These are phyloP conservation scores for Epistrophe grossulariae DNA, from an alignment of 2,888 invertebrate species.

Conservation along the genomic window DNA sequence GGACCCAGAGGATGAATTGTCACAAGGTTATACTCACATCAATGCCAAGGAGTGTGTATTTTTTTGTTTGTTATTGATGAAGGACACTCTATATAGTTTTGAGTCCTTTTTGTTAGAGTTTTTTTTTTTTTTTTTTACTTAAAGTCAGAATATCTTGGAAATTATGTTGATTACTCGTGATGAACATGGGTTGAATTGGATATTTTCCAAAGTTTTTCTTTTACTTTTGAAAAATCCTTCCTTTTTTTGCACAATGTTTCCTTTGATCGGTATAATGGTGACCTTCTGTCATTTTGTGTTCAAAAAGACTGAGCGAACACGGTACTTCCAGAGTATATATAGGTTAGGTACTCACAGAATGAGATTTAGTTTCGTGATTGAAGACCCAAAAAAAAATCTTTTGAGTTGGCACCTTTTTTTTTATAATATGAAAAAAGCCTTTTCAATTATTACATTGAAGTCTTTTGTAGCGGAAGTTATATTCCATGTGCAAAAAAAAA, in stretches of 20 bases:
- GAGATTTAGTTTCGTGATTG: conserved; percentile 22
- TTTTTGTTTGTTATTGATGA: neutral
- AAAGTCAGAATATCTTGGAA: conserved; percentile 23
- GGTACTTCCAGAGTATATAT: neutral
- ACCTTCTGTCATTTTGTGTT: conserved; percentile 24
- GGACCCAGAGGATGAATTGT: conserved; percentile 46
- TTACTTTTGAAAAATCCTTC: conserved; percentile 18
- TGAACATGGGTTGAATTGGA: conserved; percentile 41
- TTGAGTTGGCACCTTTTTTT: conserved; percentile 10
- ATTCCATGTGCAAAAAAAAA: neutral
- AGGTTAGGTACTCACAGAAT: neutral
- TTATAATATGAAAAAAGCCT: neutral
- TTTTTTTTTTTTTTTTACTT: neutral
- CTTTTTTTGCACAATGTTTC: conserved; percentile 18
- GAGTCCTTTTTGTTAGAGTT: conserved; percentile 12
- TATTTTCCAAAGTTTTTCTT: conserved; percentile 30
- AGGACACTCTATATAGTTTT: conserved; percentile 12
- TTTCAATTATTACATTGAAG: conserved; percentile 11
- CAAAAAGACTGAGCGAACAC: conserved; percentile 15
- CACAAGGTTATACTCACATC: conserved; percentile 28
- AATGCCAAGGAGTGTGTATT: neutral
- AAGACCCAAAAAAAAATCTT: conserved; percentile 15
- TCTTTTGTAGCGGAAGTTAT: neutral
- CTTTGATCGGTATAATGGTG: conserved; percentile 11
- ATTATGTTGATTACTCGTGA: conserved; percentile 57